Percentiles rank a stretch among this genome's conserved stretches.
Evolutionary conservation across 2,888 invertebrate genomes (phyloP).

Genomic region (Phengaris arion): DNA sequence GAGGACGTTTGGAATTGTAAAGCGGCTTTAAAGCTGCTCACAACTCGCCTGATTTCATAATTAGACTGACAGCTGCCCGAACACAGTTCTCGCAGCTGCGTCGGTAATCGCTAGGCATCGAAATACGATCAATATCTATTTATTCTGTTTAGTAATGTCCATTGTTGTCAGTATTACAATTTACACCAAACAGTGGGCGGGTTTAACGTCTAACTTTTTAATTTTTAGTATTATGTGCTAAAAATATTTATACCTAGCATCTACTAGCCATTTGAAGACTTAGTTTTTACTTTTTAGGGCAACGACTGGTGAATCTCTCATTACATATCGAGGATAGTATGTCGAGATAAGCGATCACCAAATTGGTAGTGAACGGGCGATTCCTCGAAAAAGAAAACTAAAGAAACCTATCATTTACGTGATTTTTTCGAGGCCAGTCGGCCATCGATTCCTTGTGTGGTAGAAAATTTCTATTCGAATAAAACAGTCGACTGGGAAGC

Average conservation of each 20-base stretch:
- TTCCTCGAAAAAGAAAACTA: slow-evolving; percentile 25
- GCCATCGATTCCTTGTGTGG: slow-evolving; percentile 7
- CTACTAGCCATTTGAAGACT: not conserved
- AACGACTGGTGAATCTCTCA: not conserved
- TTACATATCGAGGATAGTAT: slow-evolving; percentile 19
- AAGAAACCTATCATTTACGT: slow-evolving; percentile 25
- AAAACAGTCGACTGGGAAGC: not conserved
- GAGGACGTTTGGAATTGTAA: slow-evolving; percentile 11
- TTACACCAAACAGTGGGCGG: not conserved
- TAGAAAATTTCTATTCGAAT: not conserved
- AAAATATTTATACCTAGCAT: too few species aligned
- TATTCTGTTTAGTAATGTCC: not conserved
- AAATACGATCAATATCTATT: not conserved
- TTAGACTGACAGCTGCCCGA: slow-evolving; percentile 3
- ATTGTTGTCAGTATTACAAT: not conserved
- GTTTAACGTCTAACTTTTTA: too few species aligned
- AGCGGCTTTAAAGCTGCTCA: not conserved
- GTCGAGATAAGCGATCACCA: slow-evolving; percentile 27
- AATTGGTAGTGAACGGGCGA: slow-evolving; percentile 27
- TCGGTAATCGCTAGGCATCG: not conserved
- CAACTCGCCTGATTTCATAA: not conserved
- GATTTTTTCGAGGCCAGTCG: slow-evolving; percentile 6
- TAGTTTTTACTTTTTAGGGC: not conserved
- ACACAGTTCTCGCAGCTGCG: slow-evolving; percentile 1
- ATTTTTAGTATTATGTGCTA: too few species aligned